Percentiles rank a stretch among this genome's conserved stretches.
Conservation (phyloP, 1,140 invertebrate species). For the Pseudomyrmex gracilis region DNA sequence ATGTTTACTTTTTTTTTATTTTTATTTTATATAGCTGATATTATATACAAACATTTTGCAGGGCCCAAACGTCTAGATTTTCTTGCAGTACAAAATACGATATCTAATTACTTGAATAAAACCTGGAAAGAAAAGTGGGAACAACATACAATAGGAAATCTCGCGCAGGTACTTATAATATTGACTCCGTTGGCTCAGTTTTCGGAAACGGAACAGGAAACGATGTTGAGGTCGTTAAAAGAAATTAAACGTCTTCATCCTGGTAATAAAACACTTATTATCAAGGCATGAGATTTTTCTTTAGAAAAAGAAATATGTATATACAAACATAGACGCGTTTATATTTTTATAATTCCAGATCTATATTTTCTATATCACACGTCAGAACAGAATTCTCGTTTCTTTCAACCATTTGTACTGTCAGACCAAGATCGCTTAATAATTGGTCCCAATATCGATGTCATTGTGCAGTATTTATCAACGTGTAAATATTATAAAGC, state of each 20-base stretch:
- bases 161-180: slow-evolving; percentile 76
- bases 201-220: slow-evolving; percentile 54
- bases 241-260: slow-evolving; percentile 73
- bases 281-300: neutral
- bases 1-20: neutral
- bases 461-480: slow-evolving; percentile 63
- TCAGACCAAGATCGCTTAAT: slow-evolving; percentile 75
- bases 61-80: slow-evolving; percentile 74
- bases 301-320: too few species aligned
- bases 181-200: slow-evolving; percentile 66
- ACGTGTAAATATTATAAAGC: slow-evolving; percentile 58
- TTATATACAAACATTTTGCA: slow-evolving; percentile 42
- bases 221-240: slow-evolving; percentile 58
- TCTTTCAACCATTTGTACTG: slow-evolving; percentile 69
- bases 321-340: neutral
- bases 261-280: slow-evolving; percentile 59
- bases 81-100: slow-evolving; percentile 54
- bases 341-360: slow-evolving; percentile 68
- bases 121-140: slow-evolving; percentile 66
- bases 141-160: slow-evolving; percentile 67
- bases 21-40: neutral
- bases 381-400: slow-evolving; percentile 57
- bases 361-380: slow-evolving; percentile 76
- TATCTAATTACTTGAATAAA: slow-evolving; percentile 70
- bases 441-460: slow-evolving; percentile 62